Base-by-base conservation (phyloP, 1,140 invertebrate species). In the Copidosoma floridanum region DNA sequence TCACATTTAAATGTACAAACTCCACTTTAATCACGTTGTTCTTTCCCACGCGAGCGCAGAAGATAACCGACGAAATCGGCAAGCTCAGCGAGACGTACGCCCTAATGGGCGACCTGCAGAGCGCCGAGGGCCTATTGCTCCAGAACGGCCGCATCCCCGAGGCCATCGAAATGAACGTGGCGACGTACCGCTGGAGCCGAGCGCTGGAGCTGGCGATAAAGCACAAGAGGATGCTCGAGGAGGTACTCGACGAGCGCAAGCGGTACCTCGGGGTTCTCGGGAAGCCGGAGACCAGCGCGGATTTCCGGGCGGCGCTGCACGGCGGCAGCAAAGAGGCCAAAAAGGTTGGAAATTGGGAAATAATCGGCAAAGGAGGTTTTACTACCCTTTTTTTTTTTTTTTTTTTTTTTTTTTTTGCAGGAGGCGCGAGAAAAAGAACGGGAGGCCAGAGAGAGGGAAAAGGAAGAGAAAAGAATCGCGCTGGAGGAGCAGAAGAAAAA, bases 161-260 rank as follows among this genome's bases (percentile, higher is more conserved):
- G 68, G 93, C 93, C 1, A 89, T 96, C 65, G 85, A 86, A 65
- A 79, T 91, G 1, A 90, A 94, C 71, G 81, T 95, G n/a, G 82
- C 88, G 65, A 83, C 92, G 66, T 92, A 93, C 75, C 88, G 92
- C 69, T 97, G 93, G 92, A 88, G 89, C 64, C 91, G 91, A 71
- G 93, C 94, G 1, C 76, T 96, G 23, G 93, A 96, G 66, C 79
- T 97, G 37, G 91, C 92, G 0, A 77, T 89, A 2, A 93, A 93
- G 68, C 85, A 94, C 75, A 88, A 91, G 66, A 85, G 83, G 14
- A 85, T 92, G 67, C 72, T 94, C 7, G 90, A 93, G 52, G 86
- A 87, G 38, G 91, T 96, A 8, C 70, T 95, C 11, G 85, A 86
- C n/a, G 83, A 88, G 61, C 82, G 94, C 51, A 81, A 86, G 68